Conservation (phyloP, 2,797 vertebrate genomes). For the Distichodus sexfasciatus region DNA sequence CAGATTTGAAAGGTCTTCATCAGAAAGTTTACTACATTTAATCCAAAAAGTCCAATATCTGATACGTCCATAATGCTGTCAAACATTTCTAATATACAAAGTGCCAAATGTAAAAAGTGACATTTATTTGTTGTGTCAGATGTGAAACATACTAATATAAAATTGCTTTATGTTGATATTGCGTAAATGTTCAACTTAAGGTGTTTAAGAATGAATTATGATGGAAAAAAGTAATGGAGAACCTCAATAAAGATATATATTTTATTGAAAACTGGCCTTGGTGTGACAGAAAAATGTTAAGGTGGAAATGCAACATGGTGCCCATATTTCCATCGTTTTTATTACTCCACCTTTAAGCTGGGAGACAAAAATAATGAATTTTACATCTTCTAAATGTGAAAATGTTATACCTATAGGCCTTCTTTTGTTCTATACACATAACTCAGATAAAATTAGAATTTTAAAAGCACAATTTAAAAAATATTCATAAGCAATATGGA, state of each 20-base stretch:
- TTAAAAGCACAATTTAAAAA: neutral
- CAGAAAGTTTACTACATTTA: neutral
- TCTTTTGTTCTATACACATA: too few species aligned
- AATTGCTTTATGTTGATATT: constrained; percentile 24
- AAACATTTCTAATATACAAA: constrained; percentile 37
- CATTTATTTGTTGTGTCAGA: constrained; percentile 34
- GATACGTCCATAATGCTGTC: constrained; percentile 20
- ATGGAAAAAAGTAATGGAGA: constrained; percentile 22
- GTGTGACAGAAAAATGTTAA: neutral
- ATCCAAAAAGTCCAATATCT: constrained; percentile 1
- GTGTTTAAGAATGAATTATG: constrained; percentile 29
- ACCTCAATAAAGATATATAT: constrained; percentile 42
- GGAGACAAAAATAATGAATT: neutral
- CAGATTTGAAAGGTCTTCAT: neutral
- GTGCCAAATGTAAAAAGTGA: constrained; percentile 47
- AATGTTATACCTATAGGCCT: neutral
- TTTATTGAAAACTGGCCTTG: constrained; percentile 15
- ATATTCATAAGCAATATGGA: neutral
- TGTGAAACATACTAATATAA: constrained; percentile 28
- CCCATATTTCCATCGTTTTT: neutral
- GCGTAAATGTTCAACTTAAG: constrained; percentile 32
- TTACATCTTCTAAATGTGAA: neutral
- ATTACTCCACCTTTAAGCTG: neutral
- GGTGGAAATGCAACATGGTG: neutral
- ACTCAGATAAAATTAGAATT: too few species aligned